Conservation (phyloP, 2,888 invertebrate genomes). For the Protula sp. region DNA sequence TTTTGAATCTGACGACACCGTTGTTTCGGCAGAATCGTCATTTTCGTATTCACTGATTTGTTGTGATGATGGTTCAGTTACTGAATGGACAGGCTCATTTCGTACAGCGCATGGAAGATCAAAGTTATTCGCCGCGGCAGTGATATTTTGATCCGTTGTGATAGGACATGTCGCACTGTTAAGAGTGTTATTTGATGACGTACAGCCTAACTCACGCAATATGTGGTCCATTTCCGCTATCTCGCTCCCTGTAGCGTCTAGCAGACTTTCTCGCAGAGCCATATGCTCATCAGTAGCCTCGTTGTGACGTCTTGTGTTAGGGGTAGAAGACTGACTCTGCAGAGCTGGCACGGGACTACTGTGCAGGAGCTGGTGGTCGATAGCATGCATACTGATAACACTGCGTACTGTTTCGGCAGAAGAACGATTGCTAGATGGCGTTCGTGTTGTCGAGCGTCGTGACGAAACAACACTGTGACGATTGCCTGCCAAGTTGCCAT, state of each 20-base stretch:
- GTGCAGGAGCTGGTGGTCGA: neutral
- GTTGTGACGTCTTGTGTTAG: neutral
- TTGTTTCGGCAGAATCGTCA: neutral
- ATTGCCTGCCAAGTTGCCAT: neutral
- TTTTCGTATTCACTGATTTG: neutral
- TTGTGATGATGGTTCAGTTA: too few relatives aligned
- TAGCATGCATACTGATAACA: neutral
- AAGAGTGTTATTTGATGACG: conserved; percentile 2
- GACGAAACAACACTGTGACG: neutral
- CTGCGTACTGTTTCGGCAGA: neutral
- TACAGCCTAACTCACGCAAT: conserved; percentile 31
- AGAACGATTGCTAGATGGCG: neutral
- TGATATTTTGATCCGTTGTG: neutral
- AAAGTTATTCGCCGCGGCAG: neutral
- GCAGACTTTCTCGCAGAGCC: neutral
- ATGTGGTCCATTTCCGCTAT: conserved; percentile 29
- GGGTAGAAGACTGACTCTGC: neutral
- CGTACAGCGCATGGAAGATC: too few relatives aligned
- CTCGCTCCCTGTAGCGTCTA: conserved; percentile 16
- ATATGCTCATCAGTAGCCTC: neutral
- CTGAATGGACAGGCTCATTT: too few relatives aligned
- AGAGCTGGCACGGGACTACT: neutral
- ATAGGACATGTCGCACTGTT: neutral
- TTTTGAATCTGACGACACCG: too few relatives aligned
- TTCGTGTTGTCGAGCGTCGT: neutral